Percentiles rank a stretch among this genome's conserved stretches.
Conservation (phyloP, 2,113 vertebrate species). For the Boulengeromyrus knoepffleri region DNA sequence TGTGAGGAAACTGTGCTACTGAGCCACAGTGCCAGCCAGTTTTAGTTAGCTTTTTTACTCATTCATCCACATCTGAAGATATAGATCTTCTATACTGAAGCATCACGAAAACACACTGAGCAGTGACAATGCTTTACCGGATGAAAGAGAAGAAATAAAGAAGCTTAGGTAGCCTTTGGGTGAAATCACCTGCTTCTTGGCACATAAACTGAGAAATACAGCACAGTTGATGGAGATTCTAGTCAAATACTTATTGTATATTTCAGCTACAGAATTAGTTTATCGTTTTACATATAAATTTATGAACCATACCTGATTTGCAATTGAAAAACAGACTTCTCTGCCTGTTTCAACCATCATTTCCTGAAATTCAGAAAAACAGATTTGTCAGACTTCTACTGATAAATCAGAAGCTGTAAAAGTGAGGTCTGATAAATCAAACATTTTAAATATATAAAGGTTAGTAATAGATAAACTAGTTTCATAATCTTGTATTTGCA, state of each 20-base stretch:
- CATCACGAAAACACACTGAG: not conserved
- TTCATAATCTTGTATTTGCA: not conserved
- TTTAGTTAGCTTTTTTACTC: not conserved
- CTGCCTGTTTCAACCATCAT: not conserved
- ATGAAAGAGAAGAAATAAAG: not conserved
- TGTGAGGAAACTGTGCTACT: not conserved
- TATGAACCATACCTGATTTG: not conserved
- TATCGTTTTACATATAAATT: not conserved
- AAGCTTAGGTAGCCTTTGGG: not conserved
- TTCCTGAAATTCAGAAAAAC: not conserved
- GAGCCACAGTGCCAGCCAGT: not conserved
- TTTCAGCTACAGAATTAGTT: not conserved
- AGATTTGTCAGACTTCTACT: not conserved
- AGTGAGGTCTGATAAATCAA: not conserved
- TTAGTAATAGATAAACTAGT: no score
- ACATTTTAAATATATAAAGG: no score
- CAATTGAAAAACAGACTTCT: not conserved
- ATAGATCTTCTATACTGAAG: not conserved
- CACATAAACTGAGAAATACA: not conserved
- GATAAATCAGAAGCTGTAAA: not conserved
- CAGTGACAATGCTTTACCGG: not conserved
- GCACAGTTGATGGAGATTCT: not conserved
- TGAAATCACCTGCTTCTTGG: not conserved
- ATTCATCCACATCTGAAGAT: not conserved
- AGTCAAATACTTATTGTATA: not conserved